Percentiles rank a stretch among this genome's conserved stretches.
Conservation (phyloP, 2,113 vertebrate genomes). For the Chaenocephalus aceratus region DNA sequence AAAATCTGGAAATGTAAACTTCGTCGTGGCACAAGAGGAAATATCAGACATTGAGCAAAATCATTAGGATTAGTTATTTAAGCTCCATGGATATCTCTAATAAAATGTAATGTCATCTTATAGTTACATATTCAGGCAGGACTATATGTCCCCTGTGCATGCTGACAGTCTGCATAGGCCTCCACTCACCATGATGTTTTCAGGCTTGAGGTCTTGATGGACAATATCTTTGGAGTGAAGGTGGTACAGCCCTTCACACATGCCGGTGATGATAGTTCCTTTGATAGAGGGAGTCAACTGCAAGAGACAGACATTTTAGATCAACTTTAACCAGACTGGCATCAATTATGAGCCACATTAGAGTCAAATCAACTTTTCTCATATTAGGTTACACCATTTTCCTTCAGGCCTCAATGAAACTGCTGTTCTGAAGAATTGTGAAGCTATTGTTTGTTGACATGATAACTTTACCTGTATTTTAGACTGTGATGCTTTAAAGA, state of each 20-base stretch:
- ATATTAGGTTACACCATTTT: neutral
- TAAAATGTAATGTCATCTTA: no score
- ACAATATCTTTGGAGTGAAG: conserved; percentile 82
- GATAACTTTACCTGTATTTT: conserved; percentile 75
- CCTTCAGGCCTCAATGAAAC: neutral
- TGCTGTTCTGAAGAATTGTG: neutral
- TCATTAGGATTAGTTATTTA: no score
- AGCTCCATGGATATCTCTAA: no score
- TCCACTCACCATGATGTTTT: conserved; percentile 85
- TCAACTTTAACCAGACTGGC: neutral
- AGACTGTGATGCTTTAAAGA: conserved; percentile 77
- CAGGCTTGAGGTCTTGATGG: conserved; percentile 86
- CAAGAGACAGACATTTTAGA: neutral
- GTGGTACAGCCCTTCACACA: conserved; percentile 81
- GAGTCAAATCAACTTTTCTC: neutral
- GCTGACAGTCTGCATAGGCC: neutral
- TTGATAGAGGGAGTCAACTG: conserved; percentile 71
- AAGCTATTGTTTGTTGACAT: neutral
- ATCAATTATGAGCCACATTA: neutral
- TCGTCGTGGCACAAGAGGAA: no score
- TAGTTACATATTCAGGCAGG: no score
- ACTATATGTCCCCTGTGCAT: no score
- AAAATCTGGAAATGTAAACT: no score
- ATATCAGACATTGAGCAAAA: no score
- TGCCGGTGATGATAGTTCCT: conserved; percentile 79